Conservation (phyloP, 2,797 vertebrate genomes). For the Anguilla megastoma region DNA sequence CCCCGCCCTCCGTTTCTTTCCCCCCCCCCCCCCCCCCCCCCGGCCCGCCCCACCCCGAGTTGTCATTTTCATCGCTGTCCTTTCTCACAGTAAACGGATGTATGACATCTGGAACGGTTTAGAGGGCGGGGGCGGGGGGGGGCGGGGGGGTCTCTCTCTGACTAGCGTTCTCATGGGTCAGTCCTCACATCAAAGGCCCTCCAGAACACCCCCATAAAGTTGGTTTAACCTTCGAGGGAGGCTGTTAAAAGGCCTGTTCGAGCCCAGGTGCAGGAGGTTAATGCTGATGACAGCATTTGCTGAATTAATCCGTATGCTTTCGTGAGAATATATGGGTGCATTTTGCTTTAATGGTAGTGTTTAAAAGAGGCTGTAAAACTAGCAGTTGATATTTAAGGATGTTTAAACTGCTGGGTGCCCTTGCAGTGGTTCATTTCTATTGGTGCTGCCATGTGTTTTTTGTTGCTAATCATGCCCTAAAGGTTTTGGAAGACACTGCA, state of each 20-base stretch:
- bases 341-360: slow-evolving; percentile 25
- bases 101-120: slow-evolving; percentile 17
- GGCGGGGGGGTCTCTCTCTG: neutral
- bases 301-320: neutral
- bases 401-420: neutral
- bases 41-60: neutral
- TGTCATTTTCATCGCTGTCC: neutral
- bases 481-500: neutral
- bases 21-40: neutral
- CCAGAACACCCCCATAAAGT: neutral
- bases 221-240: slow-evolving; percentile 1
- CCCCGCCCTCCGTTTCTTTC: too few relatives aligned
- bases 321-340: slow-evolving; percentile 15
- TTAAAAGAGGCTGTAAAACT: slow-evolving; percentile 12
- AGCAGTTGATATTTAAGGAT: neutral
- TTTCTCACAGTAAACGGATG: slow-evolving; percentile 18
- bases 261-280: neutral
- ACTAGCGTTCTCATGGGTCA: neutral
- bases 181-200: slow-evolving; percentile 14
- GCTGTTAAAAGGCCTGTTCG: neutral
- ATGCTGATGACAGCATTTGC: neutral
- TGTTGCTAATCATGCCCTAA: neutral
- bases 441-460: neutral
- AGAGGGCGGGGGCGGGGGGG: neutral
- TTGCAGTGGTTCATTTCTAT: slow-evolving; percentile 1